These are phyloP conservation scores for Lonchura striata DNA, from an alignment of 2,113 vertebrate genomes.

Conservation along the genomic window DNA sequence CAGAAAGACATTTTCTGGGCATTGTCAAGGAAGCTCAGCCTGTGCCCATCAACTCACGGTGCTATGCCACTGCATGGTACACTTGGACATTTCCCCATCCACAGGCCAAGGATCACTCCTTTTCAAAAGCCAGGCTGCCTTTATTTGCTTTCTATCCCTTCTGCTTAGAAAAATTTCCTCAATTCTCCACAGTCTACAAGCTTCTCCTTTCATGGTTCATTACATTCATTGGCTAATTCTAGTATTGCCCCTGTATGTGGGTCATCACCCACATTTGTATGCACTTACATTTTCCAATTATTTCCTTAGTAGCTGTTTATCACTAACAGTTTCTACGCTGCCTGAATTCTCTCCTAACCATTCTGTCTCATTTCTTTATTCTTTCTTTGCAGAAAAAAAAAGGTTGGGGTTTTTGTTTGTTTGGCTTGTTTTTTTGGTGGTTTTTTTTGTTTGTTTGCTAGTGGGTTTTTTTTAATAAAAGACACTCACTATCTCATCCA, in stretches of 20 bases:
- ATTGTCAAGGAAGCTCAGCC: background rate
- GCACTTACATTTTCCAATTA: slow-evolving; percentile 31
- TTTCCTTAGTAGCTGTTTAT: slow-evolving; percentile 32
- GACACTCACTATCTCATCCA: background rate
- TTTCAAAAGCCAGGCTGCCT: background rate
- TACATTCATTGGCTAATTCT: slow-evolving; percentile 1
- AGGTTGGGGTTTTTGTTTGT: background rate
- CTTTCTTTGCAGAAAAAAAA: background rate
- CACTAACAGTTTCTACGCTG: background rate
- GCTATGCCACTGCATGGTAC: background rate
- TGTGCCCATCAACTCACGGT: background rate
- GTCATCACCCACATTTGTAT: slow-evolving; percentile 11
- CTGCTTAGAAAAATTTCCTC: background rate
- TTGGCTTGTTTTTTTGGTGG: background rate
- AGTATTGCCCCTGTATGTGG: background rate
- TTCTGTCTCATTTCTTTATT: background rate
- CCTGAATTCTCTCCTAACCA: background rate
- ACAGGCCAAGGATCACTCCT: rapidly evolving
- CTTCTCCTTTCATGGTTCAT: slow-evolving; percentile 1
- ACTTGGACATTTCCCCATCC: background rate
- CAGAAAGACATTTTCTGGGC: background rate
- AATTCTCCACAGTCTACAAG: background rate
- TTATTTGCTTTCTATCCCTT: background rate
- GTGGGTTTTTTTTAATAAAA: background rate
- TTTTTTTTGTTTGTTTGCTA: background rate